Conservation (phyloP, 1,140 invertebrate species). For the Prorops nasuta region DNA sequence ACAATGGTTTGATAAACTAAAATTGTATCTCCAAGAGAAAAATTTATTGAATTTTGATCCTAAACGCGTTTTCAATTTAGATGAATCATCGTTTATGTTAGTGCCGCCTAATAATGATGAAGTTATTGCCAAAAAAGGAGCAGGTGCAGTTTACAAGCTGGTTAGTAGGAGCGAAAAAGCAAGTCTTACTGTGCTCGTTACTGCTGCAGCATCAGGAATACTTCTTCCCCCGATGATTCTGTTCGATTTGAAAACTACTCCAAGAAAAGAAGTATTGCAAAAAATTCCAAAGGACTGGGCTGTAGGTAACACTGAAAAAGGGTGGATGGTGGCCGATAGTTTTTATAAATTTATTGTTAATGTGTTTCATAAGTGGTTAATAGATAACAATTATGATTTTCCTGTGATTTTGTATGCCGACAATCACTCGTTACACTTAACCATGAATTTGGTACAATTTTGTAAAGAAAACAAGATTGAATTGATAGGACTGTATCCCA, state of each 20-base stretch:
- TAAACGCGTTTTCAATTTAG: conserved; percentile 25
- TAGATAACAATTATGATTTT: conserved; percentile 24
- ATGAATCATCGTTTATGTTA: conserved; percentile 28
- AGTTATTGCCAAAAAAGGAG: conserved; percentile 33
- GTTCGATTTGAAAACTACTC: conserved; percentile 30
- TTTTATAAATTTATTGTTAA: conserved; percentile 47
- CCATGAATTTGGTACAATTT: conserved; percentile 29
- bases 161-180: background rate
- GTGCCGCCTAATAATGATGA: conserved; percentile 26
- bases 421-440: conserved; percentile 26
- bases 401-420: conserved; percentile 30
- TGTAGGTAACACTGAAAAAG: conserved; percentile 35
- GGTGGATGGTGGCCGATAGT: conserved; percentile 43
- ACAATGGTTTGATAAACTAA: conserved; percentile 29
- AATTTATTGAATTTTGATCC: conserved; percentile 17
- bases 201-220: conserved; percentile 32
- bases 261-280: conserved; percentile 23
- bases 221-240: conserved; percentile 35
- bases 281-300: conserved; percentile 34
- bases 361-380: conserved; percentile 39
- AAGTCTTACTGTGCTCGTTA: conserved; percentile 21
- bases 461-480: conserved; percentile 19
- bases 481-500: background rate
- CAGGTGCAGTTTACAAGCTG: conserved; percentile 23
- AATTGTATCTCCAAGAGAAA: conserved; percentile 17